These are phyloP conservation scores for Cremastinae sp. DNA, from an alignment of 2,888 invertebrate species.

Conservation along the genomic window DNA sequence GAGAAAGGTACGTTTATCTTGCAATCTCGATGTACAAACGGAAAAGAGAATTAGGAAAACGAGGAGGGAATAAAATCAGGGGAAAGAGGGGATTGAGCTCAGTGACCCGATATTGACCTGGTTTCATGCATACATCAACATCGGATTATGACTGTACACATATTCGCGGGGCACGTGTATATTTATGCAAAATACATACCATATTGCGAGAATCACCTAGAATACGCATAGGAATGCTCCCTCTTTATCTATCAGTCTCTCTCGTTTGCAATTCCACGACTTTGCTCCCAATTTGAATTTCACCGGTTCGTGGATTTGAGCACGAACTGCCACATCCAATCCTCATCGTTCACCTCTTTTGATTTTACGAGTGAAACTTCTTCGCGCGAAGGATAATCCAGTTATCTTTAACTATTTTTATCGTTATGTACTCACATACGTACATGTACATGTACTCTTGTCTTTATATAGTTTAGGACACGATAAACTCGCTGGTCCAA, in stretches of 20 bases:
- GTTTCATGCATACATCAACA: conserved; percentile 68
- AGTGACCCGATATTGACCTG: conserved; percentile 75
- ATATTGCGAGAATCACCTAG: conserved; percentile 28
- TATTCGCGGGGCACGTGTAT: neutral
- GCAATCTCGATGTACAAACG: conserved; percentile 9
- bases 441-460: no score
- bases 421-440: no score
- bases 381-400: no score
- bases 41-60: conserved; percentile 16
- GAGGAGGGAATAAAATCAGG: conserved; percentile 31
- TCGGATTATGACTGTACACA: conserved; percentile 24
- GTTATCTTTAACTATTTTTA: no score
- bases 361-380: no score
- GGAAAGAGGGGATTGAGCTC: conserved; percentile 64
- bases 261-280: conserved; percentile 45
- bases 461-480: no score
- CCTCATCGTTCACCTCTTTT: no score
- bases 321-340: no score
- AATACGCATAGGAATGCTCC: conserved; percentile 15
- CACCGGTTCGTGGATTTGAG: no score
- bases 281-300: conserved; percentile 69
- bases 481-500: no score
- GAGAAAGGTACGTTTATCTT: conserved; percentile 14
- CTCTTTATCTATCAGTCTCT: conserved; percentile 22
- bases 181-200: neutral